Evolutionary conservation across 2,888 invertebrate species (phyloP), one percentile per base, ranked within the genome.

Genomic region (Megastigmus dorsalis): DNA sequence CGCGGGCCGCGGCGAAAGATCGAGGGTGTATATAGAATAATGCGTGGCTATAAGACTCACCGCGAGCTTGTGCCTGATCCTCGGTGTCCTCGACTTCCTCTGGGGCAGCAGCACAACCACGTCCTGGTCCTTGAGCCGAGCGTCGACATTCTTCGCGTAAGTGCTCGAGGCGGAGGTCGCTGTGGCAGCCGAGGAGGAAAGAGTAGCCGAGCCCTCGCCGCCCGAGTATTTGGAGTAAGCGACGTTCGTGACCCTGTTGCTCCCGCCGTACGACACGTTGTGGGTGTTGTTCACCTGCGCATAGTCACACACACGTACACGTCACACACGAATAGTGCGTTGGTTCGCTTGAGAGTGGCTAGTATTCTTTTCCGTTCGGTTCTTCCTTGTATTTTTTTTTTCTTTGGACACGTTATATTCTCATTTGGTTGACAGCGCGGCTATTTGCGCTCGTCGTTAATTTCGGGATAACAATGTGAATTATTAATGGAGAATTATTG

Each of bases 201-300:
- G 60, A 38, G 59, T 50, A 43, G 67, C 67, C 15, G 75, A 48
- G 60, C 78, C 77, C 50, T 63, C 65, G 18, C 36, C 54, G 6
- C 66, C 52, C 33, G 67, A 43, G 63, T 83, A 85, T 77, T 85
- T 86, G 30, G 85, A 82, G 77, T 85, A 86, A 0, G 85, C 85
- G 80, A 93, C 92, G 85, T 92, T 93, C 70, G 92, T 89, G 76
- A 90, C 88, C 80, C 92, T 90, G 82, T 92, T 91, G 77, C 80
- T 86, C 13, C 86, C 86, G 59, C 93, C 92, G 81, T 92, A 92
- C 81, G 92, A 93, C 76, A 93, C 93, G 85, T 93, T 93, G 86
- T 93, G 93, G 57, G 93, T 93, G 81, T 93, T 93, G 85, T 93
- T 86, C 20, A 86, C 86, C 86, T 86, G 77, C 3, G n/a, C n/a